Evolutionary conservation across 2,113 vertebrate species (phyloP).

Genomic region (Pachycephala philippinensis): DNA sequence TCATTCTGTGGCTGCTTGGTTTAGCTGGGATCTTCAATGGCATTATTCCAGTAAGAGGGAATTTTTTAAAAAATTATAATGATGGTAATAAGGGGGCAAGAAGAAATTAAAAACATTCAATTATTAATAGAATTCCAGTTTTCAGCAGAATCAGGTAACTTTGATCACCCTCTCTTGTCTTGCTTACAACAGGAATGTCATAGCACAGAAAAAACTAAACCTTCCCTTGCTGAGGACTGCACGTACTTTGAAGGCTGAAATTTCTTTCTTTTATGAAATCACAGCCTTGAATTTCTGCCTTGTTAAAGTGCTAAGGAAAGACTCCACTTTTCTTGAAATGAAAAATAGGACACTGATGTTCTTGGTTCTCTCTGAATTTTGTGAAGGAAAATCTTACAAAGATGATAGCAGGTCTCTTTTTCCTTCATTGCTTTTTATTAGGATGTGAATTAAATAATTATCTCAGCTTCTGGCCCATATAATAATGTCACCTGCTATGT

Average conservation of each 20-base stretch:
- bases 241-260: neutral
- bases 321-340: neutral
- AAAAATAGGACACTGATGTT: neutral
- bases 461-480: neutral
- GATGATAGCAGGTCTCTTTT: neutral
- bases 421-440: neutral
- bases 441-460: constrained; percentile 3
- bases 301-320: neutral
- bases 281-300: neutral
- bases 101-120: neutral
- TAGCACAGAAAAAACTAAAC: neutral
- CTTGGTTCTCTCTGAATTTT: neutral
- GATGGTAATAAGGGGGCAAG: neutral
- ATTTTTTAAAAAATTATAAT: neutral
- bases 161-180: neutral
- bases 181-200: neutral
- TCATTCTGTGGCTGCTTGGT: neutral
- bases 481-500: neutral
- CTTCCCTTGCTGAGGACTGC: neutral
- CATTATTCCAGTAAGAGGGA: neutral
- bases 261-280: neutral
- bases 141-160: neutral
- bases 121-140: neutral
- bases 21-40: neutral
- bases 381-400: neutral